Conservation (phyloP, 1,140 invertebrate species). For the Neuroterus valhalla region DNA sequence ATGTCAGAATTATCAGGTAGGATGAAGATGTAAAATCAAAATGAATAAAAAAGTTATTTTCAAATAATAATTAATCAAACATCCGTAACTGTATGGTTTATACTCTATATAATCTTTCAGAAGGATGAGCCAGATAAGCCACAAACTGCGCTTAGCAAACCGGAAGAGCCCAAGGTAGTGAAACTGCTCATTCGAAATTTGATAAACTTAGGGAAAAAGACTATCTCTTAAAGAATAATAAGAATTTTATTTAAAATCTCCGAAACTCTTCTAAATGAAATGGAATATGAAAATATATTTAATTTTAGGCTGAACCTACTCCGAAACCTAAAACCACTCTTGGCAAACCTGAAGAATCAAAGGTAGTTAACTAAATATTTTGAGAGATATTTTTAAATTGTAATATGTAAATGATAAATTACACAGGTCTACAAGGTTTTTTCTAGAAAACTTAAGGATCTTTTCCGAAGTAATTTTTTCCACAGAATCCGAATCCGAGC, state of each 20-base stretch:
- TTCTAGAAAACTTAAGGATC: no score
- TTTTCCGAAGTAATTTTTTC: no score
- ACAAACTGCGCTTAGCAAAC: not conserved
- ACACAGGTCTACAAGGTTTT: no score
- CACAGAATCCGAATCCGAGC: no score
- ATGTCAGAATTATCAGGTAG: no score
- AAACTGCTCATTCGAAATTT: conserved; percentile 31
- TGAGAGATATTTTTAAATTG: not conserved
- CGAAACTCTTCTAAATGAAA: conserved; percentile 22
- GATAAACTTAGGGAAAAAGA: conserved; percentile 29
- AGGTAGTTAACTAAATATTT: conserved; percentile 51
- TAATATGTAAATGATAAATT: no score
- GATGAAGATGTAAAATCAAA: no score
- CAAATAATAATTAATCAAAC: not conserved
- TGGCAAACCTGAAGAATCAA: conserved; percentile 52
- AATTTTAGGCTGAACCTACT: conserved; percentile 54
- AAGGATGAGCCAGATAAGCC: conserved; percentile 19
- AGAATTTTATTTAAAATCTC: conserved; percentile 27
- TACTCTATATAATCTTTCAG: not conserved
- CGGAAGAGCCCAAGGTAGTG: conserved; percentile 1
- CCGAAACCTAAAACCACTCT: conserved; percentile 45
- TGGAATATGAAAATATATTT: conserved; percentile 16
- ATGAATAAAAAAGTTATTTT: not conserved
- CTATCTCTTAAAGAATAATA: conserved; percentile 34
- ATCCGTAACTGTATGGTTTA: not conserved